Conservation (phyloP, 1,140 invertebrate genomes). For the Caenorhabditis tropicalis region DNA sequence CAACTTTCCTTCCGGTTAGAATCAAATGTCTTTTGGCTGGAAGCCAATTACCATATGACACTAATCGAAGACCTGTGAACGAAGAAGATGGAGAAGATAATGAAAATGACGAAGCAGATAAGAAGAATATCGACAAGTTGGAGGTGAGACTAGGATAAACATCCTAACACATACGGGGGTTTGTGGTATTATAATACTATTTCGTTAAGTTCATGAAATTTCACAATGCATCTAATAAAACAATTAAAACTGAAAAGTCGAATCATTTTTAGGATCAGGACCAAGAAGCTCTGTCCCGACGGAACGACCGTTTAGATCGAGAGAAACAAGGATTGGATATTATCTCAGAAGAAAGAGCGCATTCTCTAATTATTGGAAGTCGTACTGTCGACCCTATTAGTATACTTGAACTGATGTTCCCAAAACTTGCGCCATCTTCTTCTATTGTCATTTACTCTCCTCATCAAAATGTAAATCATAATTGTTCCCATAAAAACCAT, state of each 20-base stretch:
- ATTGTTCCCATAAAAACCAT: neutral
- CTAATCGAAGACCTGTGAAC: neutral
- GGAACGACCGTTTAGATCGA: constrained; percentile 14
- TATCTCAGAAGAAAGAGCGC: neutral
- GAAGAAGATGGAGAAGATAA: neutral
- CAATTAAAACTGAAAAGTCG: no score
- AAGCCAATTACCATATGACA: constrained; percentile 11
- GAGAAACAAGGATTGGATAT: neutral
- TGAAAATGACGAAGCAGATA: neutral
- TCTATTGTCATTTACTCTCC: constrained; percentile 46
- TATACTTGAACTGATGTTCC: constrained; percentile 36
- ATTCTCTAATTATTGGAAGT: constrained; percentile 6
- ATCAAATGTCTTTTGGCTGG: constrained; percentile 17
- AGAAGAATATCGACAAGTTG: neutral
- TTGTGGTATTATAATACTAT: no score
- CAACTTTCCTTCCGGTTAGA: constrained; percentile 31
- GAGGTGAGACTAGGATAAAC: neutral
- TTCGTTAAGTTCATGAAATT: no score
- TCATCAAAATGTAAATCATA: neutral
- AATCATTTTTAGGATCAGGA: constrained; percentile 35
- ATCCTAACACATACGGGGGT: no score
- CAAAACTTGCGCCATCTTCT: neutral
- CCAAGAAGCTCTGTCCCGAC: neutral
- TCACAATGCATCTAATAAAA: no score
- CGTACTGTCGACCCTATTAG: constrained; percentile 23